These are phyloP conservation scores for Icerya purchasi DNA, from an alignment of 2,888 invertebrate genomes.

Conservation along the genomic window DNA sequence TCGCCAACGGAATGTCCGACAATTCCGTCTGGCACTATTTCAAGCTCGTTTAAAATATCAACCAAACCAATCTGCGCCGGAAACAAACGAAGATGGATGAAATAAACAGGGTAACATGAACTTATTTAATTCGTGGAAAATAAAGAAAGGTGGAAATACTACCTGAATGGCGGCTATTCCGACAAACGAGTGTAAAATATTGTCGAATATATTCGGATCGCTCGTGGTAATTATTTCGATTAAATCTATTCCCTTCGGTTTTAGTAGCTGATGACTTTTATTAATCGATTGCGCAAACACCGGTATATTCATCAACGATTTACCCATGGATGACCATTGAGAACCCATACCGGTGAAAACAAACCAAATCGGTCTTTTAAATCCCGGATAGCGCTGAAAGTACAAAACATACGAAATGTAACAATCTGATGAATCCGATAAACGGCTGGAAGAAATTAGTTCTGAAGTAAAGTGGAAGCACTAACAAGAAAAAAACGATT, in stretches of 20 bases:
- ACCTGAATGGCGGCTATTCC: slow-evolving; percentile 45
- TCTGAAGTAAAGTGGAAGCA: too few species aligned
- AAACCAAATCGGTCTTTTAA: slow-evolving; percentile 56
- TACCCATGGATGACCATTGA: too few species aligned
- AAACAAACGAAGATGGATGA: not conserved
- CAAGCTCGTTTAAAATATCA: slow-evolving; percentile 35
- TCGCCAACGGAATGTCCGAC: too few species aligned
- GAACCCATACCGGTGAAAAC: slow-evolving; percentile 83
- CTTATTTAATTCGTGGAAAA: too few species aligned
- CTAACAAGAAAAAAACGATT: too few species aligned
- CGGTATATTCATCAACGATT: too few species aligned
- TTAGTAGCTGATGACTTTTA: too few species aligned
- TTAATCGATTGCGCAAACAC: too few species aligned
- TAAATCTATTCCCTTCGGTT: slow-evolving; percentile 40
- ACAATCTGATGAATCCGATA: too few species aligned
- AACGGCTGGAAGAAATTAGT: too few species aligned
- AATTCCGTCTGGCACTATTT: slow-evolving; percentile 45
- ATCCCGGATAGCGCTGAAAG: slow-evolving; percentile 37
- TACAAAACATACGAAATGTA: not conserved
- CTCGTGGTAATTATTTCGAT: slow-evolving; percentile 36
- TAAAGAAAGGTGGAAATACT: too few species aligned
- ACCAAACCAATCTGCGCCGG: slow-evolving; percentile 34
- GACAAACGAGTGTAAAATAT: too few species aligned
- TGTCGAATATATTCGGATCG: slow-evolving; percentile 40
- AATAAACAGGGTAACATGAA: not conserved